These are phyloP conservation scores for Dugesia japonica DNA, from an alignment of 2,888 invertebrate genomes.

Conservation along the genomic window DNA sequence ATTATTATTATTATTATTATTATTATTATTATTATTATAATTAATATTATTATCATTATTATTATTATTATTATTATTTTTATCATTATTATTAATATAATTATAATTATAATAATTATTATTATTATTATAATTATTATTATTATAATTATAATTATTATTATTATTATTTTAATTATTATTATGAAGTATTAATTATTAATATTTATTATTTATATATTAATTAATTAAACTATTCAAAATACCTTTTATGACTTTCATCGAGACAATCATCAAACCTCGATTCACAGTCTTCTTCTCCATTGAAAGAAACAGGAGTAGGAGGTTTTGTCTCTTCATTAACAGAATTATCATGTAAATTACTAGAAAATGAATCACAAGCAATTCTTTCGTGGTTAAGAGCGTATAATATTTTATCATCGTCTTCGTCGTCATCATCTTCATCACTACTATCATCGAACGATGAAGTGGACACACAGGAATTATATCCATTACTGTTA, in stretches of 20 bases:
- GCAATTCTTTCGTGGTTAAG: not conserved
- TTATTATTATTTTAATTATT: too few relatives aligned
- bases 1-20: too few relatives aligned
- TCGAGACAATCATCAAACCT: not conserved
- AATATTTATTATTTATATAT: too few relatives aligned
- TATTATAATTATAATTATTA: too few relatives aligned
- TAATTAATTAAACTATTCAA: not conserved
- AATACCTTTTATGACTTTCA: not conserved
- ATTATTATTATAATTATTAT: too few relatives aligned
- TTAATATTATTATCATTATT: too few relatives aligned
- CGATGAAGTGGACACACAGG: not conserved
- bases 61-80: too few relatives aligned
- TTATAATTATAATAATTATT: too few relatives aligned
- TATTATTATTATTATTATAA: too few relatives aligned
- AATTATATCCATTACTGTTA: not conserved
- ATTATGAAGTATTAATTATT: too few relatives aligned
- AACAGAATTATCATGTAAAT: constrained; percentile 8
- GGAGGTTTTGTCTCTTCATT: not conserved
- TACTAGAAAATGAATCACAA: constrained; percentile 1
- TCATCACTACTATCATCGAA: not conserved
- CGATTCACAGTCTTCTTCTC: not conserved
- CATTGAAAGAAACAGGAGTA: not conserved
- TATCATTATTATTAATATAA: too few relatives aligned
- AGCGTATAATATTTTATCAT: not conserved
- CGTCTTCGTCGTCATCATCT: not conserved